Base-by-base conservation (phyloP, 2,888 invertebrate genomes). In the Chydorus sphaericus region DNA sequence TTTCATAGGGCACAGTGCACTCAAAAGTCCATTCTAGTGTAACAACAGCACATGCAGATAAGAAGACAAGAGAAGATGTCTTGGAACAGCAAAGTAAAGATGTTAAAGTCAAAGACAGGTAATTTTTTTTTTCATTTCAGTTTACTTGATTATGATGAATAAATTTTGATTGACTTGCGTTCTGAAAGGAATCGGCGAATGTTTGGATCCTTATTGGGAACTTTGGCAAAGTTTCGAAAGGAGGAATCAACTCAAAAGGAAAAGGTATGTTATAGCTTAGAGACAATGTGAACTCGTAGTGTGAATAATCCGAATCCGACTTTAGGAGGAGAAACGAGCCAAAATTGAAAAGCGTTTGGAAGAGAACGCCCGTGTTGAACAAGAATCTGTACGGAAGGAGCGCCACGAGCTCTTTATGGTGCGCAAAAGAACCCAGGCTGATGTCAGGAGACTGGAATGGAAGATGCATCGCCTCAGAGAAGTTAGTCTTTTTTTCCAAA, bases 151-250 rank as follows among this genome's bases (percentile, higher is more conserved):
- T 18, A 23, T 23, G 3, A 48, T 26, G 23, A 18, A 18, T 48
- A 18, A 48, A 48, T 11, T n/a, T n/a, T n/a, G n/a, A n/a, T n/a
- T n/a, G n/a, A 28, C 11, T 4, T 30, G 16, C 18, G 10, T 8
- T 18, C 30, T 16, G 84, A 78, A 26, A 76, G 96, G 61, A 97
- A 97, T 71, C 78, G 86, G 60, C 79, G 97, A 57, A 96, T 98
- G 84, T 96, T 98, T 73, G 94, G 96, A 8, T 85, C 93, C 20
- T 74, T 98, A 44, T 72, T 97, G 55, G 96, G 97, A 4, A 97
- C 97, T 14, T 71, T 98, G 62, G 90, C 93, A 67, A 90, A 89
- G 69, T 97, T 97, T 69, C 85, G 91, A 65, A 88, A 89, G 66
- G 94, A 96, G 67, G 92, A 94, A 71, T 88, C 88, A 57, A 83